Conservation (phyloP, 2,888 invertebrate species). For the Halictus ligatus region DNA sequence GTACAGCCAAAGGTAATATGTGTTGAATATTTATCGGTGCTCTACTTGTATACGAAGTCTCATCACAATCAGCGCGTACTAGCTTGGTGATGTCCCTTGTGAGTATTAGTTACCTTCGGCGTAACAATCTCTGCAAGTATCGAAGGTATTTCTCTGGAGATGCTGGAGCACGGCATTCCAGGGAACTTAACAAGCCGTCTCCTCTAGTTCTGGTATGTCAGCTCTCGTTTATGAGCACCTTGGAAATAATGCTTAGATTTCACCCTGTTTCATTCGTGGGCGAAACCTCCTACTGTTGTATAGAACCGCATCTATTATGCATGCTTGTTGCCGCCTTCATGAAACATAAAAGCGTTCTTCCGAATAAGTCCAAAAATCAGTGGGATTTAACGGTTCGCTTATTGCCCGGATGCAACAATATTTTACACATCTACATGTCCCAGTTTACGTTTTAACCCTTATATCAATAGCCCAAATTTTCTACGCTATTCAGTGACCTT, state of each 20-base stretch:
- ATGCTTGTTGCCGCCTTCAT: not conserved
- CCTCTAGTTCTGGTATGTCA: slow-evolving; percentile 60
- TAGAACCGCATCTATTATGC: not conserved
- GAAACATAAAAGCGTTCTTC: not conserved
- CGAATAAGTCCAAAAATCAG: not conserved
- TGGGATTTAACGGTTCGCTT: not conserved
- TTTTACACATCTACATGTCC: not conserved
- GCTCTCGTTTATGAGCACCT: slow-evolving; percentile 59
- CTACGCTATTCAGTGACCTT: too few relatives aligned
- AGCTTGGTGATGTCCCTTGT: slow-evolving; percentile 1
- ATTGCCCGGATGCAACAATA: not conserved
- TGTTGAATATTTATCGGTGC: slow-evolving; percentile 4
- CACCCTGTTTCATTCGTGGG: slow-evolving; percentile 12
- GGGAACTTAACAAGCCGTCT: slow-evolving; percentile 64
- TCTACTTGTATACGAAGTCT: not conserved
- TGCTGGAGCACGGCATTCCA: slow-evolving; percentile 49
- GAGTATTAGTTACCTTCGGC: slow-evolving; percentile 55
- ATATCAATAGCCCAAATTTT: too few relatives aligned
- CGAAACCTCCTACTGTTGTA: not conserved
- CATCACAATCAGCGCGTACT: slow-evolving; percentile 9
- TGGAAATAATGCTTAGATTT: slow-evolving; percentile 41
- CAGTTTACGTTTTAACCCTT: not conserved
- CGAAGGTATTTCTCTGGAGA: slow-evolving; percentile 61
- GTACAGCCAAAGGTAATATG: not conserved
- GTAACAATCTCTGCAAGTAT: slow-evolving; percentile 66